phyloP scores from a whole-genome alignment of 2,888 invertebrate genomes.

The Diaperis boleti region DNA sequence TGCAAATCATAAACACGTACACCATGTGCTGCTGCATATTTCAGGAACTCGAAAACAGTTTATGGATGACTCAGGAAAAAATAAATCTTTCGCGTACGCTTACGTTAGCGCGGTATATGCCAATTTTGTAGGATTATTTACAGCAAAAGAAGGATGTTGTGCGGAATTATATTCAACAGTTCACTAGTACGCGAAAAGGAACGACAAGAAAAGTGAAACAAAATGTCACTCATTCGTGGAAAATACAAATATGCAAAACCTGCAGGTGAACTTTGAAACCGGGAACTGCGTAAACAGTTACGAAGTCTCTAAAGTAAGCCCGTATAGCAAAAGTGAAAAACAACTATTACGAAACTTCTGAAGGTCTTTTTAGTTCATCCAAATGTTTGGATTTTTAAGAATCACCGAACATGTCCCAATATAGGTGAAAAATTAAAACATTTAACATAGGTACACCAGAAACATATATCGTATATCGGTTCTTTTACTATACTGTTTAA shows the following conservation, averaged over 20 bases:
- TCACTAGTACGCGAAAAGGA: slow-evolving; percentile 17
- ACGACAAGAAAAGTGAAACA: slow-evolving; percentile 17
- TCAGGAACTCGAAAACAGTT: slow-evolving; percentile 39
- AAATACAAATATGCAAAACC: slow-evolving; percentile 1
- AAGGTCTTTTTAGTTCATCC: too few relatives aligned
- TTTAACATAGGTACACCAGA: too few relatives aligned
- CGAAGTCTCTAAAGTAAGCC: too few relatives aligned
- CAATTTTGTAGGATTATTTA: slow-evolving; percentile 38
- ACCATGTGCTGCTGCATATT: slow-evolving; percentile 38
- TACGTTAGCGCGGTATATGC: slow-evolving; percentile 30
- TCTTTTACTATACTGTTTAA: too few relatives aligned
- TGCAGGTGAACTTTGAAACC: background rate
- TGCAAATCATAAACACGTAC: slow-evolving; percentile 36
- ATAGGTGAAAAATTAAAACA: too few relatives aligned
- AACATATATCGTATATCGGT: too few relatives aligned
- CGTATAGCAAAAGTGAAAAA: too few relatives aligned
- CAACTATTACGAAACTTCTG: too few relatives aligned
- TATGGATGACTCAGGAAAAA: slow-evolving; percentile 39
- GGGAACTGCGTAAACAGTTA: too few relatives aligned
- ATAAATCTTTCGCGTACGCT: slow-evolving; percentile 37
- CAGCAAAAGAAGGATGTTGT: slow-evolving; percentile 23
- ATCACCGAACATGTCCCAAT: too few relatives aligned
- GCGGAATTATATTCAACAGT: slow-evolving; percentile 28
- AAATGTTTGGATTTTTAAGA: too few relatives aligned
- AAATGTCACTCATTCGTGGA: slow-evolving; percentile 13